These are phyloP conservation scores for Toxotes chatareus DNA, from an alignment of 2,113 vertebrate genomes.

Conservation along the genomic window DNA sequence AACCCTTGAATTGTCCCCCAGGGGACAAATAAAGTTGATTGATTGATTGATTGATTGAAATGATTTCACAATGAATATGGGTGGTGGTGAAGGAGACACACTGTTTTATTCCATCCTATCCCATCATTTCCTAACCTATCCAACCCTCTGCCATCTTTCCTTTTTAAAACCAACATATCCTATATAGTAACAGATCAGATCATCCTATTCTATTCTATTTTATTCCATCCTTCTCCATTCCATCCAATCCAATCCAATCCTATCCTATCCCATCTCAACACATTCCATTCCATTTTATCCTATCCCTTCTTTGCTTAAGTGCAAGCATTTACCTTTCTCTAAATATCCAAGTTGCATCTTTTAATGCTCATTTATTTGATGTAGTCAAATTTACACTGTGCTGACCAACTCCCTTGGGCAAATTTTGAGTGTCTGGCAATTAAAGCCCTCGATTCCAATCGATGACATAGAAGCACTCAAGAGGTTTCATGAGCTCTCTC, in stretches of 20 bases:
- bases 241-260: neutral
- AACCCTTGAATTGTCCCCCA: too few species aligned
- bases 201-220: neutral
- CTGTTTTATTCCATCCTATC: neutral
- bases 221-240: too few species aligned
- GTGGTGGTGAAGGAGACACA: too few species aligned
- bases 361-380: constrained; percentile 61
- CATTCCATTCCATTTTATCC: neutral
- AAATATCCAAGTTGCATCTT: constrained; percentile 45
- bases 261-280: neutral
- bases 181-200: too few species aligned
- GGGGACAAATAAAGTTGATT: too few species aligned
- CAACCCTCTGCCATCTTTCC: too few species aligned
- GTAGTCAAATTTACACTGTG: constrained; percentile 48
- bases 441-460: constrained; percentile 46
- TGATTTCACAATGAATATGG: too few species aligned
- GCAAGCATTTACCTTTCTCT: constrained; percentile 21
- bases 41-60: too few species aligned
- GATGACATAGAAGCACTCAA: neutral
- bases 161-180: too few species aligned
- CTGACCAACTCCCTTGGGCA: constrained; percentile 48
- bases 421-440: constrained; percentile 56
- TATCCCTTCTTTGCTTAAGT: neutral
- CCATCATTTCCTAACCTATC: neutral
- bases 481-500: too few species aligned